Evolutionary conservation across 2,888 invertebrate genomes (phyloP).

Genomic region (Apodemia hepburni): DNA sequence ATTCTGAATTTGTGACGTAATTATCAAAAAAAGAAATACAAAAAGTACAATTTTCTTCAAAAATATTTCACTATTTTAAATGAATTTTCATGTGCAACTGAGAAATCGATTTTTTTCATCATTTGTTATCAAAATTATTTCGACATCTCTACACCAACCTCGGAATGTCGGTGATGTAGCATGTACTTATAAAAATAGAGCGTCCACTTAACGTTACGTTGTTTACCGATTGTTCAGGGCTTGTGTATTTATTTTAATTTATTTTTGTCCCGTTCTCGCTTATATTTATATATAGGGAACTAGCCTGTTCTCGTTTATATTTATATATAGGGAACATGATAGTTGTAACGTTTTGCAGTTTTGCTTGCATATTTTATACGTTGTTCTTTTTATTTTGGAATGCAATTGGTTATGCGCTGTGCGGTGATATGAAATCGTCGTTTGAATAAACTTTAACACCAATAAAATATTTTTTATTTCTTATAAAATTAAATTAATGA

Average conservation of each 20-base stretch:
- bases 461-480: too few species aligned
- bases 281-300: conserved; percentile 18
- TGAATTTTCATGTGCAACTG: too few species aligned
- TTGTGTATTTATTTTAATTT: conserved; percentile 30
- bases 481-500: too few species aligned
- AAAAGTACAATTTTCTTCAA: too few species aligned
- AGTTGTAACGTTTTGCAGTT: conserved; percentile 33
- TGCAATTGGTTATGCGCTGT: conserved; percentile 33
- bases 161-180: conserved; percentile 42
- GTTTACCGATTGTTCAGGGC: conserved; percentile 29
- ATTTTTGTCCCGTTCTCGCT: conserved; percentile 22
- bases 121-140: not conserved
- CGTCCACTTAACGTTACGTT: conserved; percentile 46
- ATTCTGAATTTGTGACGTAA: too few species aligned
- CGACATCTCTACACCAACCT: conserved; percentile 27
- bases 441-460: conserved; percentile 4
- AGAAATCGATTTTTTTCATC: not conserved
- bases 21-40: too few species aligned
- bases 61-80: too few species aligned
- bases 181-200: conserved; percentile 59
- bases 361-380: conserved; percentile 40
- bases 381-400: conserved; percentile 36
- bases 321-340: too few species aligned
- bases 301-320: not conserved
- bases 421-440: conserved; percentile 17